These are phyloP conservation scores for Agrochola circellaris DNA, from an alignment of 2,888 invertebrate species.

Conservation along the genomic window DNA sequence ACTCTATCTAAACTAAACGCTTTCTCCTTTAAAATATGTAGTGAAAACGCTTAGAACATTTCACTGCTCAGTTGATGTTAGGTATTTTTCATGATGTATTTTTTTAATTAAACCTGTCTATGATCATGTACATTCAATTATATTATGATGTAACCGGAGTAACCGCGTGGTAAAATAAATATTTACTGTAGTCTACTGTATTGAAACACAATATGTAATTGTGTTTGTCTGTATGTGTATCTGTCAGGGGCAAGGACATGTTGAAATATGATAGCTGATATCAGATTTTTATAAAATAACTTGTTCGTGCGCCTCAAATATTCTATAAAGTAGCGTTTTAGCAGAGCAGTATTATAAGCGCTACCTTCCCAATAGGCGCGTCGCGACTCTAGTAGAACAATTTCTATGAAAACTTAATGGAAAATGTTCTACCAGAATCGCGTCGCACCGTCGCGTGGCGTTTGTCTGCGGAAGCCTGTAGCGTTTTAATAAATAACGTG, in stretches of 20 bases:
- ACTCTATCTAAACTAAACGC: conserved; percentile 57
- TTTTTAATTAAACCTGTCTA: conserved; percentile 35
- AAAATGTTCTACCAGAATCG: no score
- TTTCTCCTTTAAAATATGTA: conserved; percentile 61
- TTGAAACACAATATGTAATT: conserved; percentile 40
- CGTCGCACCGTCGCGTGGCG: no score
- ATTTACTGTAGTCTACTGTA: conserved; percentile 3
- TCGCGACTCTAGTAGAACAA: no score
- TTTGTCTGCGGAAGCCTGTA: no score
- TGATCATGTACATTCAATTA: conserved; percentile 29
- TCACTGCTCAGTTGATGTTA: conserved; percentile 40
- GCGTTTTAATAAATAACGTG: neutral
- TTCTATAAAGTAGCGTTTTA: neutral
- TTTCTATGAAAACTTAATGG: no score
- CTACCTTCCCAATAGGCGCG: neutral
- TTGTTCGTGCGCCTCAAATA: neutral
- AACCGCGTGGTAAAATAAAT: conserved; percentile 24
- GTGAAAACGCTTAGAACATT: conserved; percentile 63
- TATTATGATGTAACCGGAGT: conserved; percentile 43
- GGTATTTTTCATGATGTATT: conserved; percentile 23
- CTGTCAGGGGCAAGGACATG: conserved; percentile 50
- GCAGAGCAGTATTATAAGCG: neutral
- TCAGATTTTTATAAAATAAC: conserved; percentile 13
- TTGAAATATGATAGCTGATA: conserved; percentile 35
- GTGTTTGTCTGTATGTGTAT: conserved; percentile 31